Base-by-base conservation (phyloP, 2,888 invertebrate species). In the Clepsis dumicolana region DNA sequence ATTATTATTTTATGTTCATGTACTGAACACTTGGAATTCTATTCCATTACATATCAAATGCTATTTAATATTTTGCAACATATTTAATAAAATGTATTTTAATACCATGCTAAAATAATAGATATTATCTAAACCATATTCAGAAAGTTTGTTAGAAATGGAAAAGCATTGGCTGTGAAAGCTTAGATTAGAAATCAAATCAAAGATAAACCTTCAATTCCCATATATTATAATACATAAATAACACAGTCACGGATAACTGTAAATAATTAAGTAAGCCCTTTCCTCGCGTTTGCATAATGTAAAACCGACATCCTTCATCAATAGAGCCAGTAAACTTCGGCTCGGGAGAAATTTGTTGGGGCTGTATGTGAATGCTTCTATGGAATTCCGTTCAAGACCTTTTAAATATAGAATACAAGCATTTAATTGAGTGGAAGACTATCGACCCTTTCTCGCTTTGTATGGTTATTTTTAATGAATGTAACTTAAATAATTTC, bases 241-340 rank as follows among this genome's bases (percentile, higher is more conserved):
- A 48, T 48, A 48, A 48, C n/a, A n/a, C n/a, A n/a, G 8, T 48
- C 48, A 3, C 21, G 48, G 21, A 21, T 48, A 4, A 48, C 7
- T 35, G 18, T 21, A 48, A 48, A 48, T 48, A 21, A 48, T 48
- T 48, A 48, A 48, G 48, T 12, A 48, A 48, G 48, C 21, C 21
- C 21, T 21, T 48, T 48, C 21, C 21, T 21, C 48, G 21, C 21
- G 48, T 48, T 21, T 21, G 48, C 48, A 48, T 48, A 21, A 48
- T 48, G 21, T 21, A 21, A 21, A 48, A 48, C 48, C 48, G 48
- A 48, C 12, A 48, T 32, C 32, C 54, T 21, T 29, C 18, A 29
- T 54, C 54, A 56, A 56, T 56, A 56, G 32, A 14, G 32, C 32
- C 16, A 21, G 21, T 56, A 56, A 56, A 56, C 54, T 56, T 29